A percentile compares a stretch with the other conserved stretches of the same genome.
Evolutionary conservation across 2,888 invertebrate genomes (phyloP).

Genomic region (Odontothrips loti): DNA sequence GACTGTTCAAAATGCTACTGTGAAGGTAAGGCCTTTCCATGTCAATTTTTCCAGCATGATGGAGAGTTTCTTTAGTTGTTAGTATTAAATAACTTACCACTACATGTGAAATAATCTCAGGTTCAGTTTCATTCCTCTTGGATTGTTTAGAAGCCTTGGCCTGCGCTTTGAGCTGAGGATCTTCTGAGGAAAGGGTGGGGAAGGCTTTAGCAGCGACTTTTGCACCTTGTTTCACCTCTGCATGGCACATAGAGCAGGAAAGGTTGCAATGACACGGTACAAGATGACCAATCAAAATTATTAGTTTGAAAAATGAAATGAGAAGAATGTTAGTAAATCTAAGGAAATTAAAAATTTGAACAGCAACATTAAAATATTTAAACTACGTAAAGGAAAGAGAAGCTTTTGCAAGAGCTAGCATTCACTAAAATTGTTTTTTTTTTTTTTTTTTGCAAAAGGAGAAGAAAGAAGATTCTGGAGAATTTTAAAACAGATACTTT

Average conservation of each 20-base stretch:
- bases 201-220: conserved; percentile 18
- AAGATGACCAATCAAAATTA: background rate
- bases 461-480: no score
- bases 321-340: background rate
- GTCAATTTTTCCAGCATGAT: no score
- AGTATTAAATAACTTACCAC: background rate
- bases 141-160: conserved; percentile 17
- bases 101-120: background rate
- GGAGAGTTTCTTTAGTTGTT: no score
- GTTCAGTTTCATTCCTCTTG: conserved; percentile 22
- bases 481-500: no score
- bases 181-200: conserved; percentile 4
- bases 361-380: background rate
- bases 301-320: background rate
- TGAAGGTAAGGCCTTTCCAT: no score
- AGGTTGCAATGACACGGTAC: conserved; percentile 4
- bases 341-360: background rate
- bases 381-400: no score
- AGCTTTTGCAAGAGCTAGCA: no score
- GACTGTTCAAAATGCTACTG: no score
- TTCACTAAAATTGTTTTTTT: no score
- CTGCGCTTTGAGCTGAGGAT: background rate
- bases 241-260: conserved; percentile 1
- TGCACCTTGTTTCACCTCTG: conserved; percentile 15
- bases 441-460: no score